phyloP scores from a whole-genome alignment of 2,797 vertebrate species.

The Chromobotia macracanthus region DNA sequence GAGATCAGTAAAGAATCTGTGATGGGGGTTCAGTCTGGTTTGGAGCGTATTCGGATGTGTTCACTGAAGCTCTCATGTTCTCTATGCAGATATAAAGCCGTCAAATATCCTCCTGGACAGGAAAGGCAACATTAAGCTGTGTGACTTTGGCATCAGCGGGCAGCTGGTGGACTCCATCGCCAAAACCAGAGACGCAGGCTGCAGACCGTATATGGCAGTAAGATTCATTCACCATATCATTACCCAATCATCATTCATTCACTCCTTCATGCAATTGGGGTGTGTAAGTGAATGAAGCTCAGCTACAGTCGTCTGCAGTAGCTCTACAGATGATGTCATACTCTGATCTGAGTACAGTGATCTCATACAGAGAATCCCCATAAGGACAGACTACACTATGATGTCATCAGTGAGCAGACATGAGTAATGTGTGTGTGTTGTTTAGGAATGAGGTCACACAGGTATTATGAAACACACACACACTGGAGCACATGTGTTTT shows the following conservation, averaged over 20 bases:
- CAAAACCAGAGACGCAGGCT: constrained; percentile 95
- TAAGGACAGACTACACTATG: constrained; percentile 20
- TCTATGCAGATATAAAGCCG: constrained; percentile 93
- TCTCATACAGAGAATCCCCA: constrained; percentile 31
- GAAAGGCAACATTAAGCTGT: constrained; percentile 97
- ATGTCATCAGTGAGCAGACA: constrained; percentile 11
- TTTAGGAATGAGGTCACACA: constrained; percentile 26
- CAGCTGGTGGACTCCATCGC: constrained; percentile 98
- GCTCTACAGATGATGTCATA: constrained; percentile 35
- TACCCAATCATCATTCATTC: neutral
- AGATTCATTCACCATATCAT: constrained; percentile 60
- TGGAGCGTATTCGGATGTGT: neutral
- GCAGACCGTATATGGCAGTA: constrained; percentile 97
- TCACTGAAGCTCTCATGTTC: neutral
- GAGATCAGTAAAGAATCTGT: constrained; percentile 54
- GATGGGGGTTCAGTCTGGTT: neutral
- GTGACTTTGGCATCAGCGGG: constrained; percentile 97
- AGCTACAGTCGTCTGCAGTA: constrained; percentile 22
- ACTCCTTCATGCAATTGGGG: too few relatives aligned
- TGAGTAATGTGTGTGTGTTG: neutral
- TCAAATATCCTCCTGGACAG: constrained; percentile 99
- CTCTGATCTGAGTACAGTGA: constrained; percentile 35
- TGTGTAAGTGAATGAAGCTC: constrained; percentile 55
- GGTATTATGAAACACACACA: constrained; percentile 14
- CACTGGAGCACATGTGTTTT: constrained; percentile 15